These are phyloP conservation scores for Drosophila glabriapex DNA, from an alignment of 2,888 invertebrate genomes.

Conservation along the genomic window DNA sequence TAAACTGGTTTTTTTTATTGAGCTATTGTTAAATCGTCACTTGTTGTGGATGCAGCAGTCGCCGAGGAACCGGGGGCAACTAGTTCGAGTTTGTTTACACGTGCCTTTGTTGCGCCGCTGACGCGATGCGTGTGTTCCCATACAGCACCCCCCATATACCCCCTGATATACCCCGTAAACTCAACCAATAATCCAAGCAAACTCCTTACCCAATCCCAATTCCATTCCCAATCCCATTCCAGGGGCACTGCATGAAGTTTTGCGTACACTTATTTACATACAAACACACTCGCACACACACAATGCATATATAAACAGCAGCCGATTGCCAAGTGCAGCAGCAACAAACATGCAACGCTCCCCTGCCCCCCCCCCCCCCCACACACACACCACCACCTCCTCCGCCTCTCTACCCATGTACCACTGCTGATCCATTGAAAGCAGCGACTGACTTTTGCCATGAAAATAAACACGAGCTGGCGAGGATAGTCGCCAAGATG, in stretches of 20 bases:
- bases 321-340: constrained; percentile 66
- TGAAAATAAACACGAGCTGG: constrained; percentile 76
- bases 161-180: neutral
- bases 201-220: neutral
- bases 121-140: constrained; percentile 76
- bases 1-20: constrained; percentile 11
- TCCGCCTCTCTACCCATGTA: neutral
- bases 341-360: constrained; percentile 4
- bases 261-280: constrained; percentile 79
- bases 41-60: constrained; percentile 56
- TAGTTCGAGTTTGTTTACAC: constrained; percentile 76
- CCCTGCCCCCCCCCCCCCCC: neutral
- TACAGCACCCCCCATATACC: constrained; percentile 1
- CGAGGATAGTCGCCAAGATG: constrained; percentile 75
- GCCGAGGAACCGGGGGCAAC: constrained; percentile 56
- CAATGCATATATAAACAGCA: constrained; percentile 48
- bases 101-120: constrained; percentile 79
- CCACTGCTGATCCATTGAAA: constrained; percentile 4
- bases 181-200: neutral
- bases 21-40: constrained; percentile 69
- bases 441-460: constrained; percentile 70
- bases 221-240: neutral
- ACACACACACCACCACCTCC: too few relatives aligned
- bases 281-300: constrained; percentile 57
- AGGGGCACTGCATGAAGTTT: constrained; percentile 76